Evolutionary conservation across 2,113 vertebrate genomes (phyloP).

Genomic region (Columbina picui): DNA sequence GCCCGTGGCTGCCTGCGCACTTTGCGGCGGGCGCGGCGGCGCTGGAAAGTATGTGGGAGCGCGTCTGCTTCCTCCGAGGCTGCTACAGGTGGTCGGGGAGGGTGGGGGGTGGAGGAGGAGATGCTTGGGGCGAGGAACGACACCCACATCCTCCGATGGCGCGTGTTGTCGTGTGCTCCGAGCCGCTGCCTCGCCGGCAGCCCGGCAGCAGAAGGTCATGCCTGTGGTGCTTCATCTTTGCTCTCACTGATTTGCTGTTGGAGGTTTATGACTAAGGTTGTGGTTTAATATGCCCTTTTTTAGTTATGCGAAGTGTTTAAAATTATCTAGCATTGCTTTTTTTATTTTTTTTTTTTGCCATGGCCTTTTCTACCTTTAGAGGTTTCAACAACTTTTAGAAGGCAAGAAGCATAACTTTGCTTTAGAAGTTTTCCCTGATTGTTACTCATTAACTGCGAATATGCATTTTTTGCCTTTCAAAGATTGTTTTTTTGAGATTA

Average conservation of each 20-base stretch:
- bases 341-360: neutral
- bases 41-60: conserved; percentile 79
- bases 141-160: conserved; percentile 85
- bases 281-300: conserved; percentile 74
- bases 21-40: conserved; percentile 62
- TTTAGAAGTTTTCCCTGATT: neutral
- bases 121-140: conserved; percentile 69
- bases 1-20: neutral
- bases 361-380: conserved; percentile 49
- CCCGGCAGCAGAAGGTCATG: conserved; percentile 60
- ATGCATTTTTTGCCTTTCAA: neutral
- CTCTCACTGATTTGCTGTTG: conserved; percentile 63
- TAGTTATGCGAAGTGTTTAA: conserved; percentile 62
- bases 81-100: conserved; percentile 84
- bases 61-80: conserved; percentile 84
- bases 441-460: neutral
- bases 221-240: conserved; percentile 46
- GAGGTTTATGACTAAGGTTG: conserved; percentile 77
- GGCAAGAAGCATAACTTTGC: neutral
- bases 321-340: conserved; percentile 23
- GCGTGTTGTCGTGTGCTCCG: conserved; percentile 52
- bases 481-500: neutral
- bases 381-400: conserved; percentile 13
- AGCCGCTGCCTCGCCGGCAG: conserved; percentile 49
- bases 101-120: conserved; percentile 65